These are phyloP conservation scores for Pseudopleuronectes americanus DNA, from an alignment of 2,797 vertebrate species.

Conservation along the genomic window DNA sequence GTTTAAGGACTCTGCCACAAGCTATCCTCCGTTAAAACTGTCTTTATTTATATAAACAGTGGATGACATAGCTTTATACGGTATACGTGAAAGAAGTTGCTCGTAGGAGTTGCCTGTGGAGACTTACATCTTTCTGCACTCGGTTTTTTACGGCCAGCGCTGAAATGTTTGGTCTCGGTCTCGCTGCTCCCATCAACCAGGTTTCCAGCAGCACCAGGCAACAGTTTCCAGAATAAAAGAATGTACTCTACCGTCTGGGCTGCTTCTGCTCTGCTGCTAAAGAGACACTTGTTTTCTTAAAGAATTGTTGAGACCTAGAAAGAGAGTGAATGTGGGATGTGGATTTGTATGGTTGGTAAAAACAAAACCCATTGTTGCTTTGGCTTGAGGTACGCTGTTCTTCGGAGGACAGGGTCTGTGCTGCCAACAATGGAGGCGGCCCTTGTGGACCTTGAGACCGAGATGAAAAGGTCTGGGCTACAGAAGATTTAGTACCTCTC, in stretches of 20 bases:
- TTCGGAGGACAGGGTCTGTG: too few species aligned
- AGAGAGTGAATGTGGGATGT: background rate
- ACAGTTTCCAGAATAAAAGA: background rate
- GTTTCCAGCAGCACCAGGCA: background rate
- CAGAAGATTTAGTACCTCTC: too few species aligned
- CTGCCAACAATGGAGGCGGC: too few species aligned
- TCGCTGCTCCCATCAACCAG: background rate
- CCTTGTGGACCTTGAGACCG: too few species aligned
- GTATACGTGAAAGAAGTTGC: background rate
- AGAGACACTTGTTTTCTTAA: background rate
- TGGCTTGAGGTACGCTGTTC: background rate
- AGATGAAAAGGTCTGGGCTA: too few species aligned
- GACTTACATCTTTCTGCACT: background rate
- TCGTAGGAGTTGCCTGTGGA: background rate
- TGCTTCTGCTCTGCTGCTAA: background rate
- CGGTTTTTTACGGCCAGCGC: background rate
- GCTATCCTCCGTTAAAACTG: background rate
- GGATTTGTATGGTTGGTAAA: background rate
- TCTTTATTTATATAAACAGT: background rate
- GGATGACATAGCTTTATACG: background rate
- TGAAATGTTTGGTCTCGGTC: slow-evolving; percentile 1
- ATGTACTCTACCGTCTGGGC: background rate
- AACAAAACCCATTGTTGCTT: background rate
- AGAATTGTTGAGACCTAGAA: background rate
- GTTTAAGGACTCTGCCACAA: background rate